These are phyloP conservation scores for Diplodus sargus DNA, from an alignment of 2,797 vertebrate species.

Conservation along the genomic window DNA sequence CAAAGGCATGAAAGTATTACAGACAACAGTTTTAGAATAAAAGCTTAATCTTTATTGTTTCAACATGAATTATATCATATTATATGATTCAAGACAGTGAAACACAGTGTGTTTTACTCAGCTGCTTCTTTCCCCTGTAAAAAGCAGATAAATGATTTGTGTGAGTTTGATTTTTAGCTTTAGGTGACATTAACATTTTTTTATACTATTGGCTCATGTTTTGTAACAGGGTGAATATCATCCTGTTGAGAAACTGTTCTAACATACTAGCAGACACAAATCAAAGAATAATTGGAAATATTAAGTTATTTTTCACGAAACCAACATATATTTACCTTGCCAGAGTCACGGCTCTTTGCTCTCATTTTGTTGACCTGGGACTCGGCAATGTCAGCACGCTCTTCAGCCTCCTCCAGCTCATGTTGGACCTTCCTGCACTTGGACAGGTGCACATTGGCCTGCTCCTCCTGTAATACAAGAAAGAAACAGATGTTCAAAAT, in stretches of 20 bases:
- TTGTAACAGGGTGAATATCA: not conserved
- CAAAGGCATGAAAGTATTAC: slow-evolving; percentile 11
- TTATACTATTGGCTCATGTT: not conserved
- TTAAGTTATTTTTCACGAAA: not conserved
- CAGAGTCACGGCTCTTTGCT: slow-evolving; percentile 50
- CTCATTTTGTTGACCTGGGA: slow-evolving; percentile 57
- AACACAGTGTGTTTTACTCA: slow-evolving; percentile 33
- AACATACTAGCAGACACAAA: not conserved
- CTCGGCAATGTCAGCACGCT: slow-evolving; percentile 43
- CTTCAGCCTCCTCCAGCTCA: slow-evolving; percentile 67
- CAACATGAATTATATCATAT: slow-evolving; percentile 32
- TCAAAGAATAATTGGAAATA: not conserved
- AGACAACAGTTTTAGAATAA: slow-evolving; percentile 22
- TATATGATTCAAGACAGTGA: slow-evolving; percentile 28
- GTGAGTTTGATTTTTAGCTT: slow-evolving; percentile 7
- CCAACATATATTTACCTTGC: slow-evolving; percentile 19
- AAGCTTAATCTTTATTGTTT: slow-evolving; percentile 49
- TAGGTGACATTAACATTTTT: not conserved
- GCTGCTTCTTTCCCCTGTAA: slow-evolving; percentile 62
- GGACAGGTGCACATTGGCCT: slow-evolving; percentile 79
- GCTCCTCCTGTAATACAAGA: slow-evolving; percentile 51
- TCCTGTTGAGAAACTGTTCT: not conserved
- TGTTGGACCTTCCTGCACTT: slow-evolving; percentile 88
- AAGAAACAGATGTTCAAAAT: too few relatives aligned
- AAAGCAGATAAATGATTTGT: slow-evolving; percentile 23